Evolutionary conservation across 2,888 invertebrate species (phyloP).

Genomic region (Pilophorus perplexus): DNA sequence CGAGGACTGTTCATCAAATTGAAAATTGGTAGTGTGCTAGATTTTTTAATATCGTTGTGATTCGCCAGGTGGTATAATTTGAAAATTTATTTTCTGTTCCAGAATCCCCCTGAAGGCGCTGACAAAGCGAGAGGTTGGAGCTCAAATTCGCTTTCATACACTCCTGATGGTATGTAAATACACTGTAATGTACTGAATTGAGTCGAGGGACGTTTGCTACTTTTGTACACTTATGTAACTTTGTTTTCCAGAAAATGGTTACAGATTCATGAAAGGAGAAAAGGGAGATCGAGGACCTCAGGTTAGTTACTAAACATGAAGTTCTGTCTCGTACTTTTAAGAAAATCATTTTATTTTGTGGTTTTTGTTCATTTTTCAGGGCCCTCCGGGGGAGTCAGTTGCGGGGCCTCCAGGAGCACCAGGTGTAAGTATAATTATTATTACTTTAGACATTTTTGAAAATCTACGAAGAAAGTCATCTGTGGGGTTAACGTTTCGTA

Average conservation of each 20-base stretch:
- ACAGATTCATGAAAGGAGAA: slow-evolving; percentile 49
- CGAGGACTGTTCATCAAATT: no score
- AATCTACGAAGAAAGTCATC: no score
- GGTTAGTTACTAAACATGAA: slow-evolving; percentile 1
- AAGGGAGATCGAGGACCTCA: slow-evolving; percentile 49
- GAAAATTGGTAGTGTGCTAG: no score
- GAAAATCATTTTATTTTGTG: background rate
- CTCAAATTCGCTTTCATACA: slow-evolving; percentile 6
- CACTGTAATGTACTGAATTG: no score
- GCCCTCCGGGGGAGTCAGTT: slow-evolving; percentile 52
- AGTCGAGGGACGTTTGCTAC: no score
- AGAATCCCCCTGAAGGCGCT: slow-evolving; percentile 21
- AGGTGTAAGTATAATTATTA: slow-evolving; percentile 10
- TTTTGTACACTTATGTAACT: no score
- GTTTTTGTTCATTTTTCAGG: slow-evolving; percentile 47
- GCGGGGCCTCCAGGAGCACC: slow-evolving; percentile 52
- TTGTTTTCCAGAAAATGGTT: slow-evolving; percentile 7
- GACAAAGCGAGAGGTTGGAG: slow-evolving; percentile 31
- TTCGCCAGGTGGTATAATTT: no score
- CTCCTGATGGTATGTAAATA: slow-evolving; percentile 15
- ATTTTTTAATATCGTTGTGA: no score
- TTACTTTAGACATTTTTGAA: no score
- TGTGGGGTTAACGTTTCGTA: no score
- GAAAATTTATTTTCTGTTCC: slow-evolving; percentile 15
- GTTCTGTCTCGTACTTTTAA: background rate